Percentiles rank a stretch among this genome's conserved stretches.
Evolutionary conservation across 2,888 invertebrate genomes (phyloP).

Genomic region (Plemyria rubiginata): DNA sequence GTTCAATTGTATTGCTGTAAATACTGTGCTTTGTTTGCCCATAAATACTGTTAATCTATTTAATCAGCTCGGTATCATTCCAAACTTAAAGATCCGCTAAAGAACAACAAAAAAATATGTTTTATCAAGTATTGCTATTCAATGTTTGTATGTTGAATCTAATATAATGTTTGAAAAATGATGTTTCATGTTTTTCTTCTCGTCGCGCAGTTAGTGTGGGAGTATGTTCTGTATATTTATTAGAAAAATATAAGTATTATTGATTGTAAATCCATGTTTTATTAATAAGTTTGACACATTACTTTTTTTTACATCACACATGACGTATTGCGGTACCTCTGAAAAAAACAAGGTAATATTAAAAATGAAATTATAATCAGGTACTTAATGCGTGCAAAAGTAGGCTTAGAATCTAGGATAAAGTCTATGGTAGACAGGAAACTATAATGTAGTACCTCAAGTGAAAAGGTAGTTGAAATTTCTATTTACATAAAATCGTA

Average conservation of each 20-base stretch:
- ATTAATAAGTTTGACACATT: conserved; percentile 45
- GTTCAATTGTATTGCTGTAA: conserved; percentile 58
- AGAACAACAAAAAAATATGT: conserved; percentile 54
- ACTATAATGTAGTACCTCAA: background rate
- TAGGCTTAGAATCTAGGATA: too few species aligned
- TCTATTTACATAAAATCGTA: too few species aligned
- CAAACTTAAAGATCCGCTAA: conserved; percentile 71
- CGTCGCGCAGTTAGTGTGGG: conserved; percentile 55
- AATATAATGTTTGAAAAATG: conserved; percentile 73
- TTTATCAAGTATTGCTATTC: conserved; percentile 65
- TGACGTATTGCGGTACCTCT: conserved; percentile 54
- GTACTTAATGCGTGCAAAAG: too few species aligned
- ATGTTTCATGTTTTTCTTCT: conserved; percentile 67
- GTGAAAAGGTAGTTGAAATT: background rate
- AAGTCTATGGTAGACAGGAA: too few species aligned
- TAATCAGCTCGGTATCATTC: conserved; percentile 81
- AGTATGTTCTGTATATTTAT: conserved; percentile 68
- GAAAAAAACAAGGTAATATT: conserved; percentile 39
- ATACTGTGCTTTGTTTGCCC: conserved; percentile 56
- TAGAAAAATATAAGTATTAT: conserved; percentile 78
- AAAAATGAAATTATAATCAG: background rate
- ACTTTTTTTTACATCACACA: too few species aligned
- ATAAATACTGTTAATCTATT: conserved; percentile 45
- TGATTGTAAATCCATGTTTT: conserved; percentile 63
- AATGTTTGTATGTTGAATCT: conserved; percentile 79